Base-by-base conservation (phyloP, 2,888 invertebrate species). In the Calliopum simillimum region DNA sequence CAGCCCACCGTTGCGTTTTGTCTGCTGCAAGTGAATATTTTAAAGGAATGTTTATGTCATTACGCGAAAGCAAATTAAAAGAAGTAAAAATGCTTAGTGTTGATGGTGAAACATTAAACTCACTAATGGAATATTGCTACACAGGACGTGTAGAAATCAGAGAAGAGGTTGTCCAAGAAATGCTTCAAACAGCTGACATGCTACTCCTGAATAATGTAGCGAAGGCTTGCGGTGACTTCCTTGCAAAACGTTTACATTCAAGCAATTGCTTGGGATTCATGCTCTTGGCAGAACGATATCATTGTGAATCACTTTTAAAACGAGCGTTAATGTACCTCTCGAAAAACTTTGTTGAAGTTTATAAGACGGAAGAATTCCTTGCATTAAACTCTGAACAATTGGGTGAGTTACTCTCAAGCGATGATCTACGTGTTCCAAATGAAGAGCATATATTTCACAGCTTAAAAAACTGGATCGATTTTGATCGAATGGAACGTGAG, bases 371-470 rank as follows among this genome's bases (percentile, higher is more conserved):
- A 73, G 86, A 86, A 76, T 86, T 86, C 75, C 85, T 85, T 63
- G 85, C 86, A 78, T 77, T 86, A 19, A 91, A 92, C 72, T 88
- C 91, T 44, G 94, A 95, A 21, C 96, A 97, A 84, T 89, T 97
- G 78, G 89, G 90, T 14, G 92, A 89, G 82, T 87, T 97, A 75
- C 88, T 97, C 66, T 91, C 92, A 76, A 95, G 94, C 72, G 96
- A 97, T 87, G 96, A 97, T 88, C 90, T 98, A 73, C 97, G 97
- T 88, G 95, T 97, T 51, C 91, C 93, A 25, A 93, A 92, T 11
- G 98, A 98, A 86, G 95, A 97, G 85, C 92, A 92, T 85, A 94
- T 96, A 65, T 97, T 96, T 85, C 91, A 94, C 82, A 95, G 96
- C 70, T 88, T 97, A 25, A 92, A 95, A 89, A 89, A 91, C 62